These are phyloP conservation scores for Crocuta crocuta DNA, from an alignment of 2,113 vertebrate species.

Conservation along the genomic window DNA sequence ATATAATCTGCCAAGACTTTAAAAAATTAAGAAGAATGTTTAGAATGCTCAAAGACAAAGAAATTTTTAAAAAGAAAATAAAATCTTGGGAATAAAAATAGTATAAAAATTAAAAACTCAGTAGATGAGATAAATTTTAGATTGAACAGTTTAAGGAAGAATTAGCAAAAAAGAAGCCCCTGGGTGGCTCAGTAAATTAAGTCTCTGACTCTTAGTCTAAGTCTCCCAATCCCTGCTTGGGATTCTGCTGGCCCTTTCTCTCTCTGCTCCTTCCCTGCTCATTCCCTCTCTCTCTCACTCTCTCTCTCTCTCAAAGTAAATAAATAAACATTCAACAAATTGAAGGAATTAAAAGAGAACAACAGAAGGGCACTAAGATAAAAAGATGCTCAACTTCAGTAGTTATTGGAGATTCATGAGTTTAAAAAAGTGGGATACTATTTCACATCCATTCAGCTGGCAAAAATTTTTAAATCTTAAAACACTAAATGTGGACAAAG, in stretches of 20 bases:
- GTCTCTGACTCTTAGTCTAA: too few species aligned
- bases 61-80: not conserved
- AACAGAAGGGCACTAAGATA: not conserved
- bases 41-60: constrained; percentile 2
- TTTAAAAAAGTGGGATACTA: constrained; percentile 5
- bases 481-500: not conserved
- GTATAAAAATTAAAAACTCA: not conserved
- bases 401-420: constrained; percentile 7
- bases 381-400: not conserved
- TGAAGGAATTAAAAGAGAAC: not conserved
- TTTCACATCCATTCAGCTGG: not conserved
- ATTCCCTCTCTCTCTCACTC: too few species aligned
- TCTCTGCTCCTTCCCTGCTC: too few species aligned
- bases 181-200: too few species aligned
- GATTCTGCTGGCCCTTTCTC: too few species aligned
- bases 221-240: too few species aligned
- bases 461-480: constrained; percentile 39
- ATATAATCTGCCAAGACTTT: not conserved
- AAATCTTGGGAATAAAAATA: not conserved
- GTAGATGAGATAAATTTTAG: not conserved
- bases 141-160: constrained; percentile 9
- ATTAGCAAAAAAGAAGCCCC: not conserved
- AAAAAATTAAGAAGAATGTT: not conserved
- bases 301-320: too few species aligned
- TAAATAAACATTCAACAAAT: too few species aligned